Evolutionary conservation across 1,140 invertebrate genomes (phyloP).

Genomic region (Argopecten irradians): DNA sequence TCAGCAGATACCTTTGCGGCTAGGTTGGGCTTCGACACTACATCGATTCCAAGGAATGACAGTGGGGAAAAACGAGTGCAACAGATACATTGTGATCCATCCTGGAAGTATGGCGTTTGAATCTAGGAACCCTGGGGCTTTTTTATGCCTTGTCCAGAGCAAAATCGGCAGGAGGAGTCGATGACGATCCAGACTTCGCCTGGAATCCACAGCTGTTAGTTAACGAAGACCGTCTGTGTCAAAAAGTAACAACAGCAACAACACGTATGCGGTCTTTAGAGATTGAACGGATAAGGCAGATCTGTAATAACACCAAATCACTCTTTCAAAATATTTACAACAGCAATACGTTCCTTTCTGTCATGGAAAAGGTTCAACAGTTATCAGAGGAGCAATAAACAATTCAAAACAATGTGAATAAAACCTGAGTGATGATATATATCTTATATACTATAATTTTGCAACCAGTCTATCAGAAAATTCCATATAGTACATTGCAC

Average conservation of each 20-base stretch:
- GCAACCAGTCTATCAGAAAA: too few relatives aligned
- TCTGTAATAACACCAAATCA: too few relatives aligned
- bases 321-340: too few relatives aligned
- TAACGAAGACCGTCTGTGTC: constrained; percentile 44
- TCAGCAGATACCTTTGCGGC: constrained; percentile 32
- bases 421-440: too few relatives aligned
- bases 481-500: too few relatives aligned
- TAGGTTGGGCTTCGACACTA: constrained; percentile 36
- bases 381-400: too few relatives aligned
- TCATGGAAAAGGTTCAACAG: too few relatives aligned
- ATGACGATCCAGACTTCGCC: constrained; percentile 46
- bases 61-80: constrained; percentile 24
- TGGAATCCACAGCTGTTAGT: constrained; percentile 45
- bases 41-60: constrained; percentile 47
- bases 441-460: too few relatives aligned
- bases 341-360: too few relatives aligned
- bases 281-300: constrained; percentile 15
- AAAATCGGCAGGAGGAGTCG: constrained; percentile 35
- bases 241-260: constrained; percentile 25
- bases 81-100: constrained; percentile 41
- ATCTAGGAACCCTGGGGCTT: constrained; percentile 44
- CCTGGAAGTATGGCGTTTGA: constrained; percentile 41
- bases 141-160: constrained; percentile 50
- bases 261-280: neutral
- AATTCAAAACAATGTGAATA: too few relatives aligned